Conservation (phyloP, 1,140 invertebrate species). For the Heliconius hermathena region DNA sequence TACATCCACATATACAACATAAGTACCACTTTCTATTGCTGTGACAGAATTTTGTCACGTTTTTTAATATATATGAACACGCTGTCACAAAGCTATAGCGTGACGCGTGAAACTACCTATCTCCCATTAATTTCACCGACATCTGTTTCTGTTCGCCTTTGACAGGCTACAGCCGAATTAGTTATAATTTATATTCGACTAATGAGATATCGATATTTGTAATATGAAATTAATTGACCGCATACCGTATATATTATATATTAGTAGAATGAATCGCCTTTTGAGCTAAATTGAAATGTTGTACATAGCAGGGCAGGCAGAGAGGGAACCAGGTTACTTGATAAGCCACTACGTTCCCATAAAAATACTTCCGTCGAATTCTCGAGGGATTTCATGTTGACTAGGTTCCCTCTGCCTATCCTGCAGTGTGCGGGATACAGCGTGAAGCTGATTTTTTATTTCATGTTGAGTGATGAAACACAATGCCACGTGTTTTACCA, state of each 20-base stretch:
- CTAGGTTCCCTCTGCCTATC: no score
- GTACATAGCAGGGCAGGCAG: no score
- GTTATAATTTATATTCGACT: constrained; percentile 6
- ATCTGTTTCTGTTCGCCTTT: constrained; percentile 3
- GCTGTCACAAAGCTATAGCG: background rate
- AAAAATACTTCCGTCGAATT: background rate
- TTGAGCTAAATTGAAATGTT: background rate
- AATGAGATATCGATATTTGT: constrained; percentile 7
- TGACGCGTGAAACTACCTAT: background rate
- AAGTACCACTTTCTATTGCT: no score
- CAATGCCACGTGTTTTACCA: no score
- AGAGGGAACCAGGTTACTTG: no score
- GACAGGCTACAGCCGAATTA: background rate
- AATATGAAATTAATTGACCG: background rate
- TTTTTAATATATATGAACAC: background rate
- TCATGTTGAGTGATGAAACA: no score
- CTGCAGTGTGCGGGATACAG: no score
- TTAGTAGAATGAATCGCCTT: background rate
- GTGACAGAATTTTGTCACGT: background rate
- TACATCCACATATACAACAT: no score
- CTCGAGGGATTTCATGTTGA: no score
- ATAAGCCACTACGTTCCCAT: no score
- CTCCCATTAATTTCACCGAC: constrained; percentile 1
- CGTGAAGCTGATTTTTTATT: no score
- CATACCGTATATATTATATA: background rate